These are phyloP conservation scores for Melipona beecheii DNA, from an alignment of 2,888 invertebrate genomes.

Conservation along the genomic window DNA sequence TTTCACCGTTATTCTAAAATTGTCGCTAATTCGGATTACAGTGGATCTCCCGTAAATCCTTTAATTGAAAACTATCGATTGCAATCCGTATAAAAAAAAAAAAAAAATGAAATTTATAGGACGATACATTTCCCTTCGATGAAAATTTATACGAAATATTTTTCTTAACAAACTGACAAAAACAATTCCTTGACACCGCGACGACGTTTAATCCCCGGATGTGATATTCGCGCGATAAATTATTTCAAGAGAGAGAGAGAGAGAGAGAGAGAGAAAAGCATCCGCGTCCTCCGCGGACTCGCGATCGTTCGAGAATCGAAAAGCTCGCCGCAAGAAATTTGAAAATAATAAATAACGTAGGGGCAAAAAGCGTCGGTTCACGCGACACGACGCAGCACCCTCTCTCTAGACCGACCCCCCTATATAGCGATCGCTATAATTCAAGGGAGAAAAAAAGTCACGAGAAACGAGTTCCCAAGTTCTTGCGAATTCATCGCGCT, in stretches of 20 bases:
- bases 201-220: neutral
- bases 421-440: conserved; percentile 4
- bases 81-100: neutral
- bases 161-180: no score
- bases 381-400: conserved; percentile 3
- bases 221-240: neutral
- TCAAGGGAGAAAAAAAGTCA: conserved; percentile 16
- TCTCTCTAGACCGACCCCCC: neutral
- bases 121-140: no score
- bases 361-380: neutral
- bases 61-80: neutral
- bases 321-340: neutral
- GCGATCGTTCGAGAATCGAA: neutral
- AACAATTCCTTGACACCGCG: no score
- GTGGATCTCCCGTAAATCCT: neutral
- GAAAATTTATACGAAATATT: no score
- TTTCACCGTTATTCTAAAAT: neutral
- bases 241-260: neutral
- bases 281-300: neutral
- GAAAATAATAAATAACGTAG: neutral
- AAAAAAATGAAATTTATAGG: no score
- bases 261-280: neutral
- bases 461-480: conserved; percentile 26
- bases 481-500: conserved; percentile 43
- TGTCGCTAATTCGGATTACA: neutral